Percentiles rank a stretch among this genome's conserved stretches.
Evolutionary conservation across 2,113 vertebrate genomes (phyloP).

Genomic region (Otis tarda): DNA sequence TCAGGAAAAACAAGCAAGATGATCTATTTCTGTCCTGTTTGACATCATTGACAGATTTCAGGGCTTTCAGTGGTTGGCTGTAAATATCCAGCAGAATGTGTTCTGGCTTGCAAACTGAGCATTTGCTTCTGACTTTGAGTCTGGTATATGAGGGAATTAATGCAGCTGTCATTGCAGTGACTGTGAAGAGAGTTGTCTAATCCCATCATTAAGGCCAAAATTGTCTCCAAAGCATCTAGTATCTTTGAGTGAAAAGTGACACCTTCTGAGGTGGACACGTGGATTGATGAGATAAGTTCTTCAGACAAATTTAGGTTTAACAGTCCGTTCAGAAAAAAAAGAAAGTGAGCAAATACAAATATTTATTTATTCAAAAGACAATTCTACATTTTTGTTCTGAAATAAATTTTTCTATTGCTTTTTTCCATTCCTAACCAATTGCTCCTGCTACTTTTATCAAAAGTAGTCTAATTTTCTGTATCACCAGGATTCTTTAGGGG

Average conservation of each 20-base stretch:
- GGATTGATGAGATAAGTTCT: neutral
- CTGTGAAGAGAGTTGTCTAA: neutral
- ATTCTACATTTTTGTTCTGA: neutral
- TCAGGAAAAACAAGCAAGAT: neutral
- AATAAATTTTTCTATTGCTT: neutral
- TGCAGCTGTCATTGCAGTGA: neutral
- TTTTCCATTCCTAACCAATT: neutral
- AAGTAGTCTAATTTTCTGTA: neutral
- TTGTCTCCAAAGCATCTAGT: neutral
- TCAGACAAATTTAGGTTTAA: neutral
- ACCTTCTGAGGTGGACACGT: neutral
- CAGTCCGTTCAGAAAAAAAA: neutral
- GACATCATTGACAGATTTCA: neutral
- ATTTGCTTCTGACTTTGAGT: neutral
- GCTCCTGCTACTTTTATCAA: neutral
- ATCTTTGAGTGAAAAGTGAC: neutral
- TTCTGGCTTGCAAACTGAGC: neutral
- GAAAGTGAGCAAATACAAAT: neutral
- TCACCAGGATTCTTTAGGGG: neutral
- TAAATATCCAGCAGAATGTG: neutral
- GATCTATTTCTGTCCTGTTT: slow-evolving; percentile 10
- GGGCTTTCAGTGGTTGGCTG: neutral
- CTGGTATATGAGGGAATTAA: neutral
- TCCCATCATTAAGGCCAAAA: neutral
- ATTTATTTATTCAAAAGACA: neutral